Evolutionary conservation across 53 echinoderm and acorn worm genomes (phyloP).

Genomic region (Stichopus horrens): DNA sequence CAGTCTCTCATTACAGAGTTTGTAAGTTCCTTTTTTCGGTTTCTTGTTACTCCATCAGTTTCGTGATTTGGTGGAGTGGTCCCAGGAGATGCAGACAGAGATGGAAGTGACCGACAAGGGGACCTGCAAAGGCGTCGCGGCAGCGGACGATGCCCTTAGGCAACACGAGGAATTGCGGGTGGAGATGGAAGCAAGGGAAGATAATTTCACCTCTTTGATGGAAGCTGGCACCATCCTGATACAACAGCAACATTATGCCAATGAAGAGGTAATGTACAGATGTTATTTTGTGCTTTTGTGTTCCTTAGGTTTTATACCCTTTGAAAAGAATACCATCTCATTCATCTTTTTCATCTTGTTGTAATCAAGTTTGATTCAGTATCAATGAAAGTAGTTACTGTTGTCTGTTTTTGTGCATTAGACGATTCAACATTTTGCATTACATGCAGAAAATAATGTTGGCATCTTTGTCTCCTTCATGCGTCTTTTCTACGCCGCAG

Average conservation of each 20-base stretch:
- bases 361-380: neutral
- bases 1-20: too few species aligned
- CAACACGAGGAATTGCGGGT: conserved; percentile 74
- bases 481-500: conserved; percentile 33
- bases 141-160: conserved; percentile 57
- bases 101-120: conserved; percentile 59
- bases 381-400: too few species aligned
- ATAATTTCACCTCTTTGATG: conserved; percentile 81
- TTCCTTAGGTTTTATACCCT: too few species aligned
- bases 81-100: conserved; percentile 71
- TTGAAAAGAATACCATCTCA: too few species aligned
- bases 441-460: neutral
- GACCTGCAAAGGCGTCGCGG: conserved; percentile 64
- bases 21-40: neutral
- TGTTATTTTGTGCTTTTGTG: too few species aligned
- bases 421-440: neutral
- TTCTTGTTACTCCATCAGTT: conserved; percentile 44
- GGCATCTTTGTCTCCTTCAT: neutral
- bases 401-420: neutral
- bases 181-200: conserved; percentile 87
- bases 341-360: too few species aligned
- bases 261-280: conserved; percentile 61
- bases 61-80: conserved; percentile 83
- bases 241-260: conserved; percentile 81
- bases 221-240: conserved; percentile 90